Percentiles rank a stretch among this genome's conserved stretches.
Conservation (phyloP, 2,113 vertebrate species). For the Trematomus loennbergii region DNA sequence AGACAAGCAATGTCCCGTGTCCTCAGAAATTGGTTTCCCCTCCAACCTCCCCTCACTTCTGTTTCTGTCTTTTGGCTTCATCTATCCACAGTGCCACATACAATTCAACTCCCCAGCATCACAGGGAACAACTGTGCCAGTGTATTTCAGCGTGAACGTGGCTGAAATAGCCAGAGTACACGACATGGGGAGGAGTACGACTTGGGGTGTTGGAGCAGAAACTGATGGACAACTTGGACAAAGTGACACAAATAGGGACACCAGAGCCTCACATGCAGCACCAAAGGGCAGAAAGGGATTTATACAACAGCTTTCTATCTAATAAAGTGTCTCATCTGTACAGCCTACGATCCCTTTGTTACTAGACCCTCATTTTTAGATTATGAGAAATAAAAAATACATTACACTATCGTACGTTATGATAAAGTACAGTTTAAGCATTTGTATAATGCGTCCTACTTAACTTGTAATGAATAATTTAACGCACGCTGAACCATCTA, state of each 20-base stretch:
- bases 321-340: too few species aligned
- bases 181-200: neutral
- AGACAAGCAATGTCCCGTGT: conserved; percentile 64
- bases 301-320: neutral
- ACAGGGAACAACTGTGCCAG: neutral
- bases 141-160: neutral
- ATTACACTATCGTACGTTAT: too few species aligned
- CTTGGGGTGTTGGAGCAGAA: neutral
- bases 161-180: neutral
- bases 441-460: too few species aligned
- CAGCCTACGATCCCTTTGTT: too few species aligned
- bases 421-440: too few species aligned
- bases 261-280: neutral
- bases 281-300: neutral
- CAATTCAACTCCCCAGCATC: conserved; percentile 31
- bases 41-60: conserved; percentile 34
- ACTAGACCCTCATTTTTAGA: too few species aligned
- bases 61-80: conserved; percentile 17
- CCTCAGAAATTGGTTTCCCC: conserved; percentile 64
- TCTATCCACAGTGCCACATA: conserved; percentile 48
- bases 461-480: too few species aligned
- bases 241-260: neutral
- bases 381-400: too few species aligned
- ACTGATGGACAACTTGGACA: neutral
- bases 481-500: too few species aligned